A percentile compares a stretch with the other conserved stretches of the same genome.
phyloP scores from a whole-genome alignment of 2,888 invertebrate genomes.

The Brachypalpus laphriformis region DNA sequence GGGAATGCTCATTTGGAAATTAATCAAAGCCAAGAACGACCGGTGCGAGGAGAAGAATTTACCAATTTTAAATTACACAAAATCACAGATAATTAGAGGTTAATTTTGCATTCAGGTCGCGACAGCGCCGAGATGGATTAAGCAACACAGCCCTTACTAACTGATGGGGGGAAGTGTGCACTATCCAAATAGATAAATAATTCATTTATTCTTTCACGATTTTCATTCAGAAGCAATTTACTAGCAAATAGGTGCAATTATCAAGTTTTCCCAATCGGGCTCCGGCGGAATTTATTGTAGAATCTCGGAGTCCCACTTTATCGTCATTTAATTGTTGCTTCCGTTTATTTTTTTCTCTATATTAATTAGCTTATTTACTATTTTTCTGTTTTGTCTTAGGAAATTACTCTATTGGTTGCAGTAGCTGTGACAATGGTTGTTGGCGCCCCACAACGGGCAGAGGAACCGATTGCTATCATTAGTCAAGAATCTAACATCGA shows the following conservation, averaged over 20 bases:
- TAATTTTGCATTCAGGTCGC: slow-evolving; percentile 43
- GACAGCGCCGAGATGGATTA: background rate
- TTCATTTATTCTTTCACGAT: slow-evolving; percentile 62
- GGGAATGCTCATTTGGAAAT: background rate
- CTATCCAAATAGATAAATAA: slow-evolving; percentile 55
- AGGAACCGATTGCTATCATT: slow-evolving; percentile 86
- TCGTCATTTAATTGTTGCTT: slow-evolving; percentile 58
- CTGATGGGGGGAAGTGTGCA: background rate
- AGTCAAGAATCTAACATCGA: slow-evolving; percentile 89
- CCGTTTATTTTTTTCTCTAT: slow-evolving; percentile 15
- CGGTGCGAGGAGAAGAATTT: background rate
- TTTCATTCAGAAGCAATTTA: slow-evolving; percentile 58
- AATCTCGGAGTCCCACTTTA: slow-evolving; percentile 23
- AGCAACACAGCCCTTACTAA: slow-evolving; percentile 9
- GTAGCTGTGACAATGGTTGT: slow-evolving; percentile 81
- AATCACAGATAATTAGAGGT: slow-evolving; percentile 42
- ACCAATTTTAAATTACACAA: slow-evolving; percentile 14
- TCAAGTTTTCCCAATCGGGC: slow-evolving; percentile 16
- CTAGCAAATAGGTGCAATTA: slow-evolving; percentile 60
- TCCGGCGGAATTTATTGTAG: slow-evolving; percentile 48
- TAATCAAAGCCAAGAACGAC: slow-evolving; percentile 25
- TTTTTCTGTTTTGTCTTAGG: slow-evolving; percentile 74
- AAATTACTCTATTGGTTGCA: slow-evolving; percentile 79
- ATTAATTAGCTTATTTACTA: slow-evolving; percentile 33
- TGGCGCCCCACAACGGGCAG: slow-evolving; percentile 85